Base-by-base conservation (phyloP, 2,113 vertebrate species). In the Todiramphus saurophagus region DNA sequence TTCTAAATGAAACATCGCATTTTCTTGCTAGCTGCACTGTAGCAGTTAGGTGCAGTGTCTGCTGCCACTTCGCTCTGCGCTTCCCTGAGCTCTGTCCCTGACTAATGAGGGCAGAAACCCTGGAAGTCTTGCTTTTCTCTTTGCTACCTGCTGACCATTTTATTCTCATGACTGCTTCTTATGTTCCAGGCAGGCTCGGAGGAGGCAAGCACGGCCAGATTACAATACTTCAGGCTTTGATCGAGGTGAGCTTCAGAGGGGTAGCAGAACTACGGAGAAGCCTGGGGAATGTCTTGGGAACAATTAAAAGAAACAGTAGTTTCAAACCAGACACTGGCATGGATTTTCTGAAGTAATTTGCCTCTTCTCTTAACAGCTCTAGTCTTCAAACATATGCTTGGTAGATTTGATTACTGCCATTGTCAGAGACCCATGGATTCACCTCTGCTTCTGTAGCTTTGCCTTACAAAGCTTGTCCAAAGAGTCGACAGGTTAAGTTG, bases 221-320 rank as follows among this genome's bases (percentile, higher is more conserved):
- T 97, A 97, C 60, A 94, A 19, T 35, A 94, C 86, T 67, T 96
- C 96, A 4, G 85, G 92, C 87, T 97, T 97, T 78, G 94, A 97
- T 70, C 64, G 95, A 97, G 96, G 97, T 97, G 95, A 97, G 96
- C 21, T 58, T 81, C 73, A 41, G 50, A 79, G 24, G n/a, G 35
- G 12, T 39, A 10, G 35, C 5, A 73, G 76, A 87, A 77, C 44
- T 46, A 51, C 48, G 27, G 41, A 70, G 41, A 85, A 70, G 46
- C 56, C 63, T 78, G 50, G 60, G 50, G 60, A 58, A 59, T 66
- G 19, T 43, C 25, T 86, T 73, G 16, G 43, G 75, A 88, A 27
- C 33, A 78, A 62, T 33, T 19, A 94, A 58, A 69, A 82, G 59
- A 58, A 73, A 37, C 14, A 19, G 19, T 33, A 21, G n/a, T 82